Conservation (phyloP, 2,113 vertebrate genomes). For the Hassar affinis region DNA sequence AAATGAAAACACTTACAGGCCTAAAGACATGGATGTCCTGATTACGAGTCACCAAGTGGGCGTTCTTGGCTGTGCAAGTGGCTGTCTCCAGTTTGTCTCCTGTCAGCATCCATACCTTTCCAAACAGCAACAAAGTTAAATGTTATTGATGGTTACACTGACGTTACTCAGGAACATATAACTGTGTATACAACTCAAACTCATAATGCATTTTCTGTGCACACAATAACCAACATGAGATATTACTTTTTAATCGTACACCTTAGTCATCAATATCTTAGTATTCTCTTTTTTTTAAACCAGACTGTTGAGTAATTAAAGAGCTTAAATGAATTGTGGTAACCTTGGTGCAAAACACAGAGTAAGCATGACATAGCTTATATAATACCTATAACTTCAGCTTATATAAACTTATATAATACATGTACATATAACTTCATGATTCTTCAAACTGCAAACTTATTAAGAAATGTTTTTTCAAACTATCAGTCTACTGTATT, state of each 20-base stretch:
- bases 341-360: background rate
- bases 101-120: constrained; percentile 97
- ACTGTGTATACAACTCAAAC: background rate
- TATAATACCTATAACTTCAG: too few species aligned
- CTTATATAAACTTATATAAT: too few species aligned
- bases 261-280: background rate
- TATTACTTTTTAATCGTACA: background rate
- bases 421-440: background rate
- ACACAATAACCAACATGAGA: background rate
- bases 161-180: background rate
- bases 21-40: constrained; percentile 95
- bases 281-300: background rate
- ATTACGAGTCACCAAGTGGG: constrained; percentile 92
- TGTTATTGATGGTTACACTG: background rate
- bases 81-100: constrained; percentile 97
- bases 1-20: constrained; percentile 73
- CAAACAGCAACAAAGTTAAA: background rate
- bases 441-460: background rate
- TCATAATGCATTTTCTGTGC: background rate
- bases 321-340: background rate
- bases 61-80: constrained; percentile 95
- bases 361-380: background rate
- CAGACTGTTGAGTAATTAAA: background rate
- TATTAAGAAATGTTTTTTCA: background rate
- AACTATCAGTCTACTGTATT: background rate